phyloP scores from a whole-genome alignment of 2,888 invertebrate species.

The Onthophagus sagittarius region DNA sequence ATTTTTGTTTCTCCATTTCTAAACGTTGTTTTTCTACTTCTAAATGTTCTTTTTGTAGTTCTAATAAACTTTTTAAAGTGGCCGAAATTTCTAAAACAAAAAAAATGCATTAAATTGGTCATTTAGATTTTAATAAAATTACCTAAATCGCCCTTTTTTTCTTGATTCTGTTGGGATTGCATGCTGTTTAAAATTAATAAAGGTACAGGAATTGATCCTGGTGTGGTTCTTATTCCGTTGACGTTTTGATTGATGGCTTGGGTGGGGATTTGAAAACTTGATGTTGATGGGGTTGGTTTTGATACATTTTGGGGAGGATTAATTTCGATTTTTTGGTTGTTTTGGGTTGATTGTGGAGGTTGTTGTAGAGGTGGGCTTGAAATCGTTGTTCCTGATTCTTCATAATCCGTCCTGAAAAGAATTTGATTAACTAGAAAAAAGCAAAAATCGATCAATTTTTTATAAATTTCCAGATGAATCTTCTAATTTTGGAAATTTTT shows the following conservation, averaged over 20 bases:
- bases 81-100: constrained; percentile 16
- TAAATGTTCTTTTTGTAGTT: constrained; percentile 52
- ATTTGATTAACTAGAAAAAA: no score
- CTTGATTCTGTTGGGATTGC: constrained; percentile 32
- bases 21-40: constrained; percentile 52
- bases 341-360: constrained; percentile 5
- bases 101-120: background rate
- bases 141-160: constrained; percentile 23
- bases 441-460: no score
- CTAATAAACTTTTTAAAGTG: constrained; percentile 48
- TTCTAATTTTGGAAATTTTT: no score
- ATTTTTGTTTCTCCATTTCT: constrained; percentile 53
- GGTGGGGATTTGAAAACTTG: constrained; percentile 35
- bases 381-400: constrained; percentile 33
- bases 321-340: no score
- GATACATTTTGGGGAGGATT: no score
- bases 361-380: constrained; percentile 20
- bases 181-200: constrained; percentile 44
- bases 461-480: no score
- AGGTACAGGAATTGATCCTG: constrained; percentile 42
- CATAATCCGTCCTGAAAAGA: constrained; percentile 40
- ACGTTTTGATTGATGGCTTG: constrained; percentile 17
- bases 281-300: constrained; percentile 17
- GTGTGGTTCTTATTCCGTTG: constrained; percentile 26
- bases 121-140: background rate